A percentile compares a stretch with the other conserved stretches of the same genome.
These are phyloP conservation scores for Oreotrochilus melanogaster DNA, from an alignment of 2,113 vertebrate species.

Conservation along the genomic window DNA sequence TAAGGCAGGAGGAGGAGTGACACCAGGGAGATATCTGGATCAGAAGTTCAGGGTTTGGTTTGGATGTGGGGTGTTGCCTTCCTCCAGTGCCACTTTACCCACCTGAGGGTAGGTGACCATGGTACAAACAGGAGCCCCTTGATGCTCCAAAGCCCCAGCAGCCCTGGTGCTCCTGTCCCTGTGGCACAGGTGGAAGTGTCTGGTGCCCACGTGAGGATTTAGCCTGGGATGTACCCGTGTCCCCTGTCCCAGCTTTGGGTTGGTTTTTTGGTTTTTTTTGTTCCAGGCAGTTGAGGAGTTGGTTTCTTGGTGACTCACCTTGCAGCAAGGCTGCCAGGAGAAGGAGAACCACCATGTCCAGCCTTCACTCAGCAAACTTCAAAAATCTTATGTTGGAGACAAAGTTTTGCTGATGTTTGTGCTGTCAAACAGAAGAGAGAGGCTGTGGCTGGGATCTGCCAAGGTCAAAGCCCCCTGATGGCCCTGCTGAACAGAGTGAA, in stretches of 20 bases:
- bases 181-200: neutral
- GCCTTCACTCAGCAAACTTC: neutral
- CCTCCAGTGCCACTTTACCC: neutral
- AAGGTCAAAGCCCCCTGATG: rapidly evolving
- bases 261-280: too few relatives aligned
- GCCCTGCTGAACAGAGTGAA: neutral
- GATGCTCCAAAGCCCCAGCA: neutral
- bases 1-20: rapidly evolving
- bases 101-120: rapidly evolving
- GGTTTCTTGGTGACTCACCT: slow-evolving; percentile 52
- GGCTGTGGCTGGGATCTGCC: neutral
- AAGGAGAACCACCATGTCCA: slow-evolving; percentile 11
- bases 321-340: slow-evolving; percentile 53
- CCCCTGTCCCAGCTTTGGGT: neutral
- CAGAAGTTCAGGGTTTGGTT: neutral
- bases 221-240: neutral
- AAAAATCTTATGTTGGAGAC: rapidly evolving
- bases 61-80: neutral
- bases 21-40: neutral
- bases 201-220: neutral
- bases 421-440: neutral
- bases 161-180: neutral
- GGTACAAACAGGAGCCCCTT: rapidly evolving
- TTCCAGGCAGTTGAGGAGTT: rapidly evolving
- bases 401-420: neutral